Evolutionary conservation across 2,797 vertebrate species (phyloP).

Genomic region (Ceyx erithaca): DNA sequence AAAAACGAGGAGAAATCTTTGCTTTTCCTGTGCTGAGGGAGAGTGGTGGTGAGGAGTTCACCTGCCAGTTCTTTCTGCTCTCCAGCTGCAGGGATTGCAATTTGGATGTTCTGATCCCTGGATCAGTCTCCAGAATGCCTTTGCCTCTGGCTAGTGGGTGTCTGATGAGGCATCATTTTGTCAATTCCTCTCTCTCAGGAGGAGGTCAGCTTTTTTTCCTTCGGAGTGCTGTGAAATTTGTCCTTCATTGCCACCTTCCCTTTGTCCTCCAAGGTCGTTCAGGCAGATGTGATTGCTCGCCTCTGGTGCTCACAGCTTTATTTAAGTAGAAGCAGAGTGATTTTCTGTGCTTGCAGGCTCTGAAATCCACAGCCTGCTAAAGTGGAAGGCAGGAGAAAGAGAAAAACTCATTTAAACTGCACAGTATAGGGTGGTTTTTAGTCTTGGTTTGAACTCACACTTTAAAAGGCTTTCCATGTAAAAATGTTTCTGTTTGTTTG

Average conservation of each 20-base stretch:
- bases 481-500: neutral
- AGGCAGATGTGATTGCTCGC: neutral
- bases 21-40: neutral
- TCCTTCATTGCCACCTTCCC: neutral
- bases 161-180: neutral
- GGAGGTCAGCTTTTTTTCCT: neutral
- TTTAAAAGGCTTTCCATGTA: neutral
- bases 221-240: neutral
- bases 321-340: neutral
- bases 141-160: neutral
- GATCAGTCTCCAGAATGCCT: neutral
- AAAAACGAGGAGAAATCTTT: neutral
- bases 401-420: neutral
- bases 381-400: neutral
- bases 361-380: neutral
- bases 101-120: neutral
- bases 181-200: neutral
- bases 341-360: neutral
- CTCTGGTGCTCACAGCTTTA: neutral
- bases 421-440: neutral
- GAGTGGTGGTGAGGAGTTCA: neutral
- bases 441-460: neutral
- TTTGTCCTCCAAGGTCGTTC: conserved; percentile 1
- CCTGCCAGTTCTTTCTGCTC: neutral
- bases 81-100: neutral